These are phyloP conservation scores for Raja brachyura DNA, from an alignment of 2,113 vertebrate genomes.

Conservation along the genomic window DNA sequence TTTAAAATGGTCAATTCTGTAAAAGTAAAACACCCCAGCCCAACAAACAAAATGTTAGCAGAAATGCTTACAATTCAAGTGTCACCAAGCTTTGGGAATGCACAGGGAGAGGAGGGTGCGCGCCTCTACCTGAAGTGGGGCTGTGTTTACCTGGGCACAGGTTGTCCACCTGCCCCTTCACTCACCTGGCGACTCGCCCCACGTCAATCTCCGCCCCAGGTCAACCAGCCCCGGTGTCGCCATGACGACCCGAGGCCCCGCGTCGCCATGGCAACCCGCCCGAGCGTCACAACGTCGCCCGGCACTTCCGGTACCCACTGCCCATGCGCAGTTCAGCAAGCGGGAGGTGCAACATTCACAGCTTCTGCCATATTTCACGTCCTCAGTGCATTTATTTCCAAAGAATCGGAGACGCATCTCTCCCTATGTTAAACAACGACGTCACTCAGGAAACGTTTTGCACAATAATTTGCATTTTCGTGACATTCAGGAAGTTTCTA, in stretches of 20 bases:
- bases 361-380: too few species aligned
- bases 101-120: slow-evolving; percentile 28
- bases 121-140: neutral
- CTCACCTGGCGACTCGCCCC: neutral
- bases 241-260: neutral
- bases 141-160: neutral
- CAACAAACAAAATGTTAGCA: neutral
- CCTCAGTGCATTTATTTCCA: neutral
- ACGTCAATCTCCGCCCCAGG: neutral
- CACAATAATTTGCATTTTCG: neutral
- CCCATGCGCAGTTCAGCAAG: neutral
- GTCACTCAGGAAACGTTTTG: neutral
- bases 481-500: too few species aligned
- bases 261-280: neutral
- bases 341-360: too few species aligned
- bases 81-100: neutral
- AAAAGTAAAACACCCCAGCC: neutral
- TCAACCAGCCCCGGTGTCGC: neutral
- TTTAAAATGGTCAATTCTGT: slow-evolving; percentile 39
- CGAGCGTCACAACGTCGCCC: neutral
- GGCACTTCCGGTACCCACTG: neutral
- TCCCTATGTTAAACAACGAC: neutral
- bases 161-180: too few species aligned
- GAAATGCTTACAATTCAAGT: too few species aligned
- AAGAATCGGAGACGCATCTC: neutral